Evolutionary conservation across 1,140 invertebrate species (phyloP).

Genomic region (Alviniconcha marisindica): DNA sequence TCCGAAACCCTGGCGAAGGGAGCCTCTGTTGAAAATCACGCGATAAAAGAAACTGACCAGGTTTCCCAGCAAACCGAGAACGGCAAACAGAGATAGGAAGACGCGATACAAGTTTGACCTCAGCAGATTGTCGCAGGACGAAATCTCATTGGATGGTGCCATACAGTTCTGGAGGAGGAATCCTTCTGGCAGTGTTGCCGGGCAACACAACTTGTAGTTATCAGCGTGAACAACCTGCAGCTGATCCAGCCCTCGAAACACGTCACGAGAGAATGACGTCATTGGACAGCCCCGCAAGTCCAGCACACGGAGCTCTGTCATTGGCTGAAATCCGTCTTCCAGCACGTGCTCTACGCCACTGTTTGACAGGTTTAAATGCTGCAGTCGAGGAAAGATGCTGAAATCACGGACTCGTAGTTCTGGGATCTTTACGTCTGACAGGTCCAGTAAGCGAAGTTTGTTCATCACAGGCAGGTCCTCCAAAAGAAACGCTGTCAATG

Average conservation of each 20-base stretch:
- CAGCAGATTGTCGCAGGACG: conserved; percentile 55
- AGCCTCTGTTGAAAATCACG: no score
- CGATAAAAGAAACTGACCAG: conserved; percentile 35
- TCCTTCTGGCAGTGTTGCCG: neutral
- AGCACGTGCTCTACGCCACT: neutral
- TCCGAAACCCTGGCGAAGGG: no score
- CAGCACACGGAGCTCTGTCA: neutral
- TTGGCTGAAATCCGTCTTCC: neutral
- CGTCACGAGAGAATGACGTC: neutral
- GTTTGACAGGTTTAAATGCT: neutral
- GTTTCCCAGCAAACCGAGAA: conserved; percentile 52
- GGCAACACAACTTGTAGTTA: conserved; percentile 29
- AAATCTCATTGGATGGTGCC: conserved; percentile 44
- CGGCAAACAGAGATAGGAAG: conserved; percentile 46
- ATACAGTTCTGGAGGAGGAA: conserved; percentile 8
- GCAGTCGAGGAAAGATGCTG: neutral
- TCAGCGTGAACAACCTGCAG: neutral
- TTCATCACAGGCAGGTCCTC: neutral
- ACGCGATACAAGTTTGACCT: conserved; percentile 39
- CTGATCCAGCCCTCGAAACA: neutral
- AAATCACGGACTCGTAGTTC: no score
- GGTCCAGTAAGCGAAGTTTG: neutral
- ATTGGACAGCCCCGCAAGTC: neutral
- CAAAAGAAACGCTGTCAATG: neutral
- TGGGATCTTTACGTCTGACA: neutral